phyloP scores from a whole-genome alignment of 2,797 vertebrate genomes.

The Melanotaenia pygmaea region DNA sequence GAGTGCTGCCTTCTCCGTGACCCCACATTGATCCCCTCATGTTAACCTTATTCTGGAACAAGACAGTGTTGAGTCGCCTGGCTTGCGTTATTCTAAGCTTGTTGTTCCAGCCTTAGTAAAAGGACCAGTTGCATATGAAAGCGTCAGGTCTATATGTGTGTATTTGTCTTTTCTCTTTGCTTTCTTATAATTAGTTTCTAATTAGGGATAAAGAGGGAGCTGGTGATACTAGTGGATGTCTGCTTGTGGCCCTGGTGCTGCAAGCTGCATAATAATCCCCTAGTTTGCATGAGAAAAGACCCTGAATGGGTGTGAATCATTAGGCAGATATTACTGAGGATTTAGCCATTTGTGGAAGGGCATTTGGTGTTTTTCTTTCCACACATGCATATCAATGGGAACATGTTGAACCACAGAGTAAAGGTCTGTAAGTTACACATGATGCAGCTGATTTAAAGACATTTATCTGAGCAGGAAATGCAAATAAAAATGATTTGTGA shows the following conservation, averaged over 20 bases:
- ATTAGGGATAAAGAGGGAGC: conserved; percentile 77
- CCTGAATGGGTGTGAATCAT: conserved; percentile 63
- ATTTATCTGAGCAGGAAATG: conserved; percentile 29
- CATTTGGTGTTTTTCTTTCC: conserved; percentile 51
- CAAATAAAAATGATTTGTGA: not conserved
- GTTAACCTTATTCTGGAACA: conserved; percentile 31
- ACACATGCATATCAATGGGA: conserved; percentile 30
- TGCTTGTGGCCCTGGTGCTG: conserved; percentile 53
- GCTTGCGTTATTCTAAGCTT: conserved; percentile 53
- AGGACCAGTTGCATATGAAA: conserved; percentile 68
- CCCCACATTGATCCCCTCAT: conserved; percentile 28
- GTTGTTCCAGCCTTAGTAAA: conserved; percentile 61
- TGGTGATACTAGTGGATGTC: conserved; percentile 56
- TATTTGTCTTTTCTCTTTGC: conserved; percentile 72
- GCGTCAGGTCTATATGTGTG: conserved; percentile 57
- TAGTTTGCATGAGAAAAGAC: conserved; percentile 80
- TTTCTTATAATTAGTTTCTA: conserved; percentile 83
- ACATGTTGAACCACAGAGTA: conserved; percentile 8
- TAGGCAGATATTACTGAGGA: conserved; percentile 63
- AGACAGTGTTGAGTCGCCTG: conserved; percentile 32
- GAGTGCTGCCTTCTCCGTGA: not conserved
- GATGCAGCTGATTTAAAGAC: conserved; percentile 13
- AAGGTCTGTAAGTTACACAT: conserved; percentile 26
- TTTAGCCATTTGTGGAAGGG: conserved; percentile 65
- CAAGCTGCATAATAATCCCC: conserved; percentile 70